phyloP scores from a whole-genome alignment of 2,888 invertebrate genomes.

The Lathronympha strigana region DNA sequence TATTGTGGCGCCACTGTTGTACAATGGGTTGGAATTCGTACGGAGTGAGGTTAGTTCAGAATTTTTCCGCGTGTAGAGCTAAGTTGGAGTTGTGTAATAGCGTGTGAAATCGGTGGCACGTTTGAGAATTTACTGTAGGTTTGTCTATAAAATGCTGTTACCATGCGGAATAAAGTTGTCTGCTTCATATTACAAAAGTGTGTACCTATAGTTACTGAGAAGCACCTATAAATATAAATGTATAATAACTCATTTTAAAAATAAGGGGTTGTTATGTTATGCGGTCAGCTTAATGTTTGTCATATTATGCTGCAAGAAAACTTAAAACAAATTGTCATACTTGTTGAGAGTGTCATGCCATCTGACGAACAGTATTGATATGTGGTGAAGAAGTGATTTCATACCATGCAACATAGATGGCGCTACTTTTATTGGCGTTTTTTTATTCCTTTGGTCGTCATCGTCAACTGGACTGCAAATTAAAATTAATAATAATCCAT shows the following conservation, averaged over 20 bases:
- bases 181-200: background rate
- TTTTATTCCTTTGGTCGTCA: background rate
- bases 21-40: background rate
- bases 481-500: too few species aligned
- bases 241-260: too few species aligned
- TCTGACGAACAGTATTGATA: background rate
- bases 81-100: conserved; percentile 12
- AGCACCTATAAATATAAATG: background rate
- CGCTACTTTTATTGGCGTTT: background rate
- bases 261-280: background rate
- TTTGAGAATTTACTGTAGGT: conserved; percentile 14
- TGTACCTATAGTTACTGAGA: background rate
- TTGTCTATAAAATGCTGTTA: conserved; percentile 13
- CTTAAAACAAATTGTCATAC: background rate
- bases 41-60: conserved; percentile 1
- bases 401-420: conserved; percentile 2
- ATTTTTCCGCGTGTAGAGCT: conserved; percentile 11
- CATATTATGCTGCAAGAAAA: background rate
- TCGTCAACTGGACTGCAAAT: background rate
- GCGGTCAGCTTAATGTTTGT: background rate
- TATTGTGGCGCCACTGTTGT: background rate
- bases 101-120: conserved; percentile 33
- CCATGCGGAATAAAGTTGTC: conserved; percentile 8
- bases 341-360: background rate
- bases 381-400: background rate